A percentile compares a stretch with the other conserved stretches of the same genome.
Conservation (phyloP, 2,888 invertebrate genomes). For the Leptopilina syphax region DNA sequence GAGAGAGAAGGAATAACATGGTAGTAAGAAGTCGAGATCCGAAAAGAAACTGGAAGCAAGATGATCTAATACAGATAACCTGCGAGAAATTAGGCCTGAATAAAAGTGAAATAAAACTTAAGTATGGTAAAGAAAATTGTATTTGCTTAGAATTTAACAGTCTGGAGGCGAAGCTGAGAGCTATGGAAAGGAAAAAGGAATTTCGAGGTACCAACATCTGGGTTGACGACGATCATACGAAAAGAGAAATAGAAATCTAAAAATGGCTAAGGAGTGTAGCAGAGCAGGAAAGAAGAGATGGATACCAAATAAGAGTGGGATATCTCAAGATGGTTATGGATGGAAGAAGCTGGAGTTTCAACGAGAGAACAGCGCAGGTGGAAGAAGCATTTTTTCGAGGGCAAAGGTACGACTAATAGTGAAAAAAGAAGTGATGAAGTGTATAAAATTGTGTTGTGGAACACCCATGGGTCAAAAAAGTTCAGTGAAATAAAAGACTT, state of each 20-base stretch:
- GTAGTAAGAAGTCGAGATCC: neutral
- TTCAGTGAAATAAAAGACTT: constrained; percentile 5
- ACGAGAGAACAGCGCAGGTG: neutral
- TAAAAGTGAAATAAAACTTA: neutral
- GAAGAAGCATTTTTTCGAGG: neutral
- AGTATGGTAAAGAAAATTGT: neutral
- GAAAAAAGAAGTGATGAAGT: neutral
- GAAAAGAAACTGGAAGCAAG: neutral
- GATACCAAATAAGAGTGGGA: neutral
- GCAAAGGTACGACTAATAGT: neutral
- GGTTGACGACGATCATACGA: neutral
- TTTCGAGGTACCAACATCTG: neutral
- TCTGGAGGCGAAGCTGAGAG: neutral
- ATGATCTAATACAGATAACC: neutral
- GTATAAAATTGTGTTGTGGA: neutral
- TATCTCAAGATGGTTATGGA: neutral
- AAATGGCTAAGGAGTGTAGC: neutral
- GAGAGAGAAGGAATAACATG: neutral
- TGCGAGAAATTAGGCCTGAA: neutral
- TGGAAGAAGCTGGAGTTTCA: neutral
- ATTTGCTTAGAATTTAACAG: neutral
- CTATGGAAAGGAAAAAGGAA: neutral
- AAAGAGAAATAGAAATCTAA: neutral
- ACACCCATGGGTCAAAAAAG: neutral
- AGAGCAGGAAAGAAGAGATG: neutral